Conservation (phyloP, 2,888 invertebrate genomes). For the Melanostoma mellinum region DNA sequence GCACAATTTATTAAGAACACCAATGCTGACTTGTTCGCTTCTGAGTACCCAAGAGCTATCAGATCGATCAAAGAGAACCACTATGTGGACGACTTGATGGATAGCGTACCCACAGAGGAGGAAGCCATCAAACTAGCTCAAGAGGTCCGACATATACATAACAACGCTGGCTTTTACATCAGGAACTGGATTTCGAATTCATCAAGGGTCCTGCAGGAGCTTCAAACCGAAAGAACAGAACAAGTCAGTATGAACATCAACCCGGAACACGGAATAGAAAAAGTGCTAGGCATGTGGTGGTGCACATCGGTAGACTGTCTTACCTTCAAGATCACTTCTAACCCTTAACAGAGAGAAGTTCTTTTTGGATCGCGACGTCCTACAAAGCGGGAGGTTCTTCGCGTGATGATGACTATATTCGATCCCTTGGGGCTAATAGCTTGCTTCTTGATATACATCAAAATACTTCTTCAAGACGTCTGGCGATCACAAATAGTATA, state of each 20-base stretch:
- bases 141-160: constrained; percentile 59
- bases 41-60: constrained; percentile 22
- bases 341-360: constrained; percentile 17
- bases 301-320: constrained; percentile 33
- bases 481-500: constrained; percentile 38
- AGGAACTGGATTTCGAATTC: constrained; percentile 75
- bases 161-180: constrained; percentile 60
- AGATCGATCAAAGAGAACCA: constrained; percentile 45
- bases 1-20: constrained; percentile 35
- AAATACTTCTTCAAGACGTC: constrained; percentile 67
- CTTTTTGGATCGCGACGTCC: constrained; percentile 32
- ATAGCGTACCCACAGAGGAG: constrained; percentile 73
- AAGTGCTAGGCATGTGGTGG: constrained; percentile 29
- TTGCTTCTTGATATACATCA: constrained; percentile 63
- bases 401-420: constrained; percentile 55
- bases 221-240: constrained; percentile 26
- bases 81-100: constrained; percentile 76
- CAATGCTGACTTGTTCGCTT: constrained; percentile 36
- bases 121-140: constrained; percentile 63
- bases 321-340: constrained; percentile 29
- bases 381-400: constrained; percentile 60
- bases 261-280: background rate
- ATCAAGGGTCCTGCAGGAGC: constrained; percentile 15
- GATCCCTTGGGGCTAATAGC: constrained; percentile 57
- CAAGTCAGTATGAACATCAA: constrained; percentile 6